phyloP scores from a whole-genome alignment of 1,140 invertebrate genomes.

The Aporrectodea caliginosa region DNA sequence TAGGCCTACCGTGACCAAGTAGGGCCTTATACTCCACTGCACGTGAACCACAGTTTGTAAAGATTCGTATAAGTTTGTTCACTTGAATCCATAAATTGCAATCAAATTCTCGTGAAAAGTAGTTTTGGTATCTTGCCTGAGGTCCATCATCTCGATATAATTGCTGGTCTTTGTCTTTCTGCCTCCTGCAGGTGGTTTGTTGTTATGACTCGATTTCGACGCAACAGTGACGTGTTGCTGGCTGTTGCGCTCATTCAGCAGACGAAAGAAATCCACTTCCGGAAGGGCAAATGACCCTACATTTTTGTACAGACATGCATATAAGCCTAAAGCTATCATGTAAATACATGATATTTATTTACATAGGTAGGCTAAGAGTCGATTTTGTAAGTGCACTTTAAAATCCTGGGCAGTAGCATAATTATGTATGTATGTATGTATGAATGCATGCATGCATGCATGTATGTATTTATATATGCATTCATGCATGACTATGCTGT shows the following conservation, averaged over 20 bases:
- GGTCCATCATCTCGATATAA: neutral
- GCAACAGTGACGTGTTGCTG: neutral
- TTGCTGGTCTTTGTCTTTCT: neutral
- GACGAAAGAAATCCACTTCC: neutral
- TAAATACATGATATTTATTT: neutral
- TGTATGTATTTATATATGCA: neutral
- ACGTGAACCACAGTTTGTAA: too few species aligned
- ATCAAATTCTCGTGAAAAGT: too few species aligned
- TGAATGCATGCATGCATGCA: neutral
- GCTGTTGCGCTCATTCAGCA: neutral
- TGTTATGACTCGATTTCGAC: neutral
- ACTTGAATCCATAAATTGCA: too few species aligned
- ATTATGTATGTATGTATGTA: conserved; percentile 16
- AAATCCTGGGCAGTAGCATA: neutral
- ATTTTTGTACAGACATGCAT: too few species aligned
- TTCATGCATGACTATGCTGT: conserved; percentile 40
- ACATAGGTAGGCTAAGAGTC: neutral
- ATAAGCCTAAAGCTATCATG: neutral
- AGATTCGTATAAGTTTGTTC: too few species aligned
- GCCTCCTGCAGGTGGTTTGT: neutral
- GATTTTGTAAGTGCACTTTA: too few species aligned
- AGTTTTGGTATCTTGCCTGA: too few species aligned
- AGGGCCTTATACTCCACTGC: too few species aligned
- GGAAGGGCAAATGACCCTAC: too few species aligned
- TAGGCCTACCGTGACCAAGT: too few species aligned